Conservation (phyloP, 2,113 vertebrate genomes). For the Circaetus cinerascens region DNA sequence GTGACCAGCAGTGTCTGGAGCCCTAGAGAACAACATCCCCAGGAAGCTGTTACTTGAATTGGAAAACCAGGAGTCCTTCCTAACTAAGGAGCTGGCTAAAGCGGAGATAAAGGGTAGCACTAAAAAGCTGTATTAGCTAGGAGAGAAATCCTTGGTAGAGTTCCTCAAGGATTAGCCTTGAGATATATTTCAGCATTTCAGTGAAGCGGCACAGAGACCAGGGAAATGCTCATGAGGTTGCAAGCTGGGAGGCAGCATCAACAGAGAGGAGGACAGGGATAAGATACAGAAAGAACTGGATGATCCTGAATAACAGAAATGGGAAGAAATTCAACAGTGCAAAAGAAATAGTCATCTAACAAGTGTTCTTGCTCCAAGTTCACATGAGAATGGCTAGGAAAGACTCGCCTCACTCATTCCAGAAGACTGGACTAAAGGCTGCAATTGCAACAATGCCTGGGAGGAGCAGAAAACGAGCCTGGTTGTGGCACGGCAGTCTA, state of each 20-base stretch:
- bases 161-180: not conserved
- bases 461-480: not conserved
- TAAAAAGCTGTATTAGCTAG: not conserved
- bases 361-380: not conserved
- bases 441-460: accelerated
- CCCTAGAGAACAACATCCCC: not conserved
- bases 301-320: not conserved
- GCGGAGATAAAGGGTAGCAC: not conserved
- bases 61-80: not conserved
- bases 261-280: not conserved
- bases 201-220: not conserved
- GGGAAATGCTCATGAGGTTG: not conserved
- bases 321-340: not conserved
- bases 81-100: not conserved
- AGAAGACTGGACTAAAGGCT: not conserved
- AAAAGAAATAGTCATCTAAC: not conserved
- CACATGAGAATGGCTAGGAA: not conserved
- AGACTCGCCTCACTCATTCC: accelerated
- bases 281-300: not conserved
- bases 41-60: not conserved
- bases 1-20: not conserved
- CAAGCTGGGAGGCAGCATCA: not conserved
- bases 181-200: not conserved
- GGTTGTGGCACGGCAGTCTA: not conserved
- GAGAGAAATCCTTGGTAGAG: not conserved